phyloP scores from a whole-genome alignment of 2,888 invertebrate species.

The Dastarcus helophoroides region DNA sequence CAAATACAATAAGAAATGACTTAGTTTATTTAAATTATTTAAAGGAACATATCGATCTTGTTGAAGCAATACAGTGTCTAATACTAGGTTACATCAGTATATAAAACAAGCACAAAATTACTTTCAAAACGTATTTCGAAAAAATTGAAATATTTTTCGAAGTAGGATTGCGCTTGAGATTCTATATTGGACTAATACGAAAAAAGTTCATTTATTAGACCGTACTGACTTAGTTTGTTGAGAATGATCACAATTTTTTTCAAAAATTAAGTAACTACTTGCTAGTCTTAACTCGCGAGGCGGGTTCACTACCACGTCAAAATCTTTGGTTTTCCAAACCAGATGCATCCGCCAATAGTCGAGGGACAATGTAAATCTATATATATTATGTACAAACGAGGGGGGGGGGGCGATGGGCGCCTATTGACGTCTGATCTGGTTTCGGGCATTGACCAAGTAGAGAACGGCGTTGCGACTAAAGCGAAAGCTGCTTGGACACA shows the following conservation, averaged over 20 bases:
- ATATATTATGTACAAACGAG: no score
- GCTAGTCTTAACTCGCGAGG: conserved; percentile 23
- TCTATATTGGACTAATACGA: no score
- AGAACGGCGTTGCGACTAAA: conserved; percentile 21
- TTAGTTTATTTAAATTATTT: conserved; percentile 32
- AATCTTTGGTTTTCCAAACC: conserved; percentile 36
- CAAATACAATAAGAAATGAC: conserved; percentile 25
- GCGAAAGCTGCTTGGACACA: conserved; percentile 23
- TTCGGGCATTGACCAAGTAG: conserved; percentile 21
- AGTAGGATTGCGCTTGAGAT: conserved; percentile 13
- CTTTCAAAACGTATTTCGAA: conserved; percentile 9
- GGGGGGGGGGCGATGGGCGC: no score
- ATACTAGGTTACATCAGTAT: conserved; percentile 24
- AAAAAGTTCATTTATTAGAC: no score
- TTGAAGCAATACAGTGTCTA: conserved; percentile 29
- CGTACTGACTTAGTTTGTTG: conserved; percentile 29
- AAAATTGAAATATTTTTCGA: conserved; percentile 13
- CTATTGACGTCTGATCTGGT: conserved; percentile 17
- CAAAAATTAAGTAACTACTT: conserved; percentile 27
- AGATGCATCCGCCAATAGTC: conserved; percentile 21
- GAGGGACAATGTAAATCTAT: no score
- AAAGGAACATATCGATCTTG: conserved; percentile 38
- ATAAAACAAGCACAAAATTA: conserved; percentile 17
- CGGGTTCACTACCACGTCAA: conserved; percentile 25
- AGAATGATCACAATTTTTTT: conserved; percentile 31